Percentiles rank a stretch among this genome's conserved stretches.
Conservation (phyloP, 2,113 vertebrate genomes). For the Xenus cinereus region DNA sequence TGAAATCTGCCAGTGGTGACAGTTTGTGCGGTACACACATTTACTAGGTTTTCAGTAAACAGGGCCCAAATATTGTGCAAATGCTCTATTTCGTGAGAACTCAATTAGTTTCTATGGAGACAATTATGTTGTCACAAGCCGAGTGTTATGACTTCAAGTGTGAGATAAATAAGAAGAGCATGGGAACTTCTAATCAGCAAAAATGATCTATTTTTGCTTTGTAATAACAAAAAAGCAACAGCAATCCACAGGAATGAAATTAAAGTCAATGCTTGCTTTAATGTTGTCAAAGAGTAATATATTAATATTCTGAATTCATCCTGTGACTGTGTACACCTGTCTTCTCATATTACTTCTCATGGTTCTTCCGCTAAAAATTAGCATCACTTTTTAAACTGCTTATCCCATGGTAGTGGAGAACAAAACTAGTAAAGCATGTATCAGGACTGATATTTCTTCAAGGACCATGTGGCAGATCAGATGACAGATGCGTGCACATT, state of each 20-base stretch:
- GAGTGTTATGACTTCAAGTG: constrained; percentile 36
- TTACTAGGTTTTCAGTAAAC: constrained; percentile 58
- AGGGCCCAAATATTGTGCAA: constrained; percentile 60
- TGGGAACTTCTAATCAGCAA: constrained; percentile 37
- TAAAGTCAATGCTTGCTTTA: not conserved
- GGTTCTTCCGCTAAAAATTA: constrained; percentile 2
- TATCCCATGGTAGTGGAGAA: not conserved
- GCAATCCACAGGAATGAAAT: not conserved
- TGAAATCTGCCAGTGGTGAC: constrained; percentile 15
- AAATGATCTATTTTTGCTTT: constrained; percentile 34
- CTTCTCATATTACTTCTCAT: not conserved
- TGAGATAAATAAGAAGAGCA: constrained; percentile 39
- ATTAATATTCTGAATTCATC: constrained; percentile 27
- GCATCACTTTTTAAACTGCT: constrained; percentile 4
- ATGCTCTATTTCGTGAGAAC: not conserved
- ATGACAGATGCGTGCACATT: not conserved
- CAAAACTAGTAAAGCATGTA: not conserved
- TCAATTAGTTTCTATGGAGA: constrained; percentile 61
- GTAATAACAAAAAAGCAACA: constrained; percentile 8
- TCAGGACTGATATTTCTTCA: not conserved
- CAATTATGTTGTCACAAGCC: constrained; percentile 45
- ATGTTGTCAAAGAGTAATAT: not conserved
- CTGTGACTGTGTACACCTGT: not conserved
- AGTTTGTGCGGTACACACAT: not conserved
- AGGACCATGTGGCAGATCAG: not conserved